These are phyloP conservation scores for Lottia gigantea DNA, from an alignment of 2,888 invertebrate genomes.

Conservation along the genomic window DNA sequence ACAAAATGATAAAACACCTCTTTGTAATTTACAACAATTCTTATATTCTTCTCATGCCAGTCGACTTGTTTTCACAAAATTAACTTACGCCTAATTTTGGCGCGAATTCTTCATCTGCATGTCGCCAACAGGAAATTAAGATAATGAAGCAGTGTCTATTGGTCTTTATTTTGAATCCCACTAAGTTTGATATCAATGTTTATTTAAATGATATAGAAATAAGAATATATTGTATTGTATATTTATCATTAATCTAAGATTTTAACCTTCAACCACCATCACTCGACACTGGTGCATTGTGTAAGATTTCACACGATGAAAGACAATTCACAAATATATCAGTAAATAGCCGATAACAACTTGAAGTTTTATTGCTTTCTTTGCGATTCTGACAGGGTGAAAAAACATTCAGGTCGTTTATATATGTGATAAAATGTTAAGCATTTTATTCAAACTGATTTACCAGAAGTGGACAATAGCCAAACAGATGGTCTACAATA, in stretches of 20 bases:
- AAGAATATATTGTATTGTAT: constrained; percentile 1
- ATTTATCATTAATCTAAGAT: not conserved
- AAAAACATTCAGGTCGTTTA: too few relatives aligned
- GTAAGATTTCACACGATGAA: not conserved
- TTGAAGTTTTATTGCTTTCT: too few relatives aligned
- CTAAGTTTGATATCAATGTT: not conserved
- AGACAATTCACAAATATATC: not conserved
- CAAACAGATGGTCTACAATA: too few relatives aligned
- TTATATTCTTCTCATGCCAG: not conserved
- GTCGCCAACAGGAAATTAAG: not conserved
- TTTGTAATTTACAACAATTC: constrained; percentile 10
- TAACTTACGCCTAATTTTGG: not conserved
- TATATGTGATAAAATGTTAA: too few relatives aligned
- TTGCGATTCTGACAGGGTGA: too few relatives aligned
- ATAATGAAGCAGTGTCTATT: not conserved
- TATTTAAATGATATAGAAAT: constrained; percentile 4
- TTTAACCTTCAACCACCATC: not conserved
- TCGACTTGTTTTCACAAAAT: constrained; percentile 4
- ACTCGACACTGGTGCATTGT: constrained; percentile 8
- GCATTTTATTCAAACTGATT: too few relatives aligned
- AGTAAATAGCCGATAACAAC: too few relatives aligned
- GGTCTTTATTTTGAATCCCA: not conserved
- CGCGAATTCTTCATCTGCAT: not conserved
- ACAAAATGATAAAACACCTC: not conserved
- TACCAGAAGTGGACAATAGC: too few relatives aligned